Evolutionary conservation across 2,888 invertebrate genomes (phyloP).

Genomic region (Nomada flava): DNA sequence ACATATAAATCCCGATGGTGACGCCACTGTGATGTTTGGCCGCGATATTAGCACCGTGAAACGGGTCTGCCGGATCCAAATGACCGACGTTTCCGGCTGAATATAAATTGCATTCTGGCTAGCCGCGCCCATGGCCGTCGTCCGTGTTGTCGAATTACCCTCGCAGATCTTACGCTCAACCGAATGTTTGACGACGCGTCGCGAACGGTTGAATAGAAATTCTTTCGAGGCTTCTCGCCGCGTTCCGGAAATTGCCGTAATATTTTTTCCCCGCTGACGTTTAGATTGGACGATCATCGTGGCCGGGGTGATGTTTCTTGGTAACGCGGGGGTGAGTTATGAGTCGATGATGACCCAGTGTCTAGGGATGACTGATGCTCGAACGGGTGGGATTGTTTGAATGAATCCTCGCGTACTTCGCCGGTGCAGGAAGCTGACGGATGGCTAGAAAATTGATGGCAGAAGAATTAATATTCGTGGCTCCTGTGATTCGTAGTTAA

Average conservation of each 20-base stretch:
- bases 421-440: too few species aligned
- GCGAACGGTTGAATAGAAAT: constrained; percentile 47
- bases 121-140: background rate
- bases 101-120: constrained; percentile 67
- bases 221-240: constrained; percentile 23
- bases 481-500: background rate
- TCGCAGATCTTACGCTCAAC: constrained; percentile 55
- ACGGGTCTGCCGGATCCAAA: constrained; percentile 39
- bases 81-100: constrained; percentile 41
- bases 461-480: background rate
- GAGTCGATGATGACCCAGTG: constrained; percentile 43
- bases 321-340: constrained; percentile 16
- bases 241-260: constrained; percentile 57
- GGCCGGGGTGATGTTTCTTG: background rate
- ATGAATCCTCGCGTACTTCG: constrained; percentile 3
- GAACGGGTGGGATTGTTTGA: background rate
- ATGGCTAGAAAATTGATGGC: background rate
- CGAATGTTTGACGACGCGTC: constrained; percentile 44
- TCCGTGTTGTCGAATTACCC: constrained; percentile 34
- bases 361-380: constrained; percentile 15
- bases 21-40: constrained; percentile 55
- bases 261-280: constrained; percentile 62
- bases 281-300: constrained; percentile 59
- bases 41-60: constrained; percentile 60
- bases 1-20: constrained; percentile 61